A percentile compares a stretch with the other conserved stretches of the same genome.
Conservation (phyloP, 2,797 vertebrate species). For the Arnoldichthys spilopterus region DNA sequence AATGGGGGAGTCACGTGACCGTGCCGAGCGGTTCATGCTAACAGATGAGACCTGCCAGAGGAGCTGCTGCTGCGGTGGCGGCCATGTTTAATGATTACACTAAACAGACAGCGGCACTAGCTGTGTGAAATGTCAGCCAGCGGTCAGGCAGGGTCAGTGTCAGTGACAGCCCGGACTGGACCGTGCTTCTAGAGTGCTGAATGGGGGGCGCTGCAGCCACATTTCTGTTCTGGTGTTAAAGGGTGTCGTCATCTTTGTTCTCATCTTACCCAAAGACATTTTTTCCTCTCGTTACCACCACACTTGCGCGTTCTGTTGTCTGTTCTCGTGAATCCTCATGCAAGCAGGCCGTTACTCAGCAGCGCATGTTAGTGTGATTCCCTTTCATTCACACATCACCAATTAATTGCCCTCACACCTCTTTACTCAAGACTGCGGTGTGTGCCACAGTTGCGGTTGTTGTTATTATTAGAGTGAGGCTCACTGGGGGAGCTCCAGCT, state of each 20-base stretch:
- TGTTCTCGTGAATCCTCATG: constrained; percentile 1
- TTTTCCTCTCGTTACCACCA: constrained; percentile 33
- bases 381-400: constrained; percentile 53
- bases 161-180: neutral
- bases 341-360: constrained; percentile 38
- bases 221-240: neutral
- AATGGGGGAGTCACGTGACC: constrained; percentile 34
- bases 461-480: constrained; percentile 40
- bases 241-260: neutral
- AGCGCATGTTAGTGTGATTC: constrained; percentile 33
- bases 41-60: constrained; percentile 53
- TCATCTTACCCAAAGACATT: neutral
- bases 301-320: neutral
- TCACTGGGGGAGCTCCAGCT: constrained; percentile 44
- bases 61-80: constrained; percentile 4
- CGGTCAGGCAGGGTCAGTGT: constrained; percentile 28
- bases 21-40: constrained; percentile 22
- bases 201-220: neutral
- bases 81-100: constrained; percentile 53
- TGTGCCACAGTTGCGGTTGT: constrained; percentile 45
- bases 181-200: neutral
- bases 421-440: constrained; percentile 27
- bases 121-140: constrained; percentile 37
- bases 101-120: constrained; percentile 37
- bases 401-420: constrained; percentile 47